Conservation (phyloP, 2,888 invertebrate species). For the Augochlorella aurata region DNA sequence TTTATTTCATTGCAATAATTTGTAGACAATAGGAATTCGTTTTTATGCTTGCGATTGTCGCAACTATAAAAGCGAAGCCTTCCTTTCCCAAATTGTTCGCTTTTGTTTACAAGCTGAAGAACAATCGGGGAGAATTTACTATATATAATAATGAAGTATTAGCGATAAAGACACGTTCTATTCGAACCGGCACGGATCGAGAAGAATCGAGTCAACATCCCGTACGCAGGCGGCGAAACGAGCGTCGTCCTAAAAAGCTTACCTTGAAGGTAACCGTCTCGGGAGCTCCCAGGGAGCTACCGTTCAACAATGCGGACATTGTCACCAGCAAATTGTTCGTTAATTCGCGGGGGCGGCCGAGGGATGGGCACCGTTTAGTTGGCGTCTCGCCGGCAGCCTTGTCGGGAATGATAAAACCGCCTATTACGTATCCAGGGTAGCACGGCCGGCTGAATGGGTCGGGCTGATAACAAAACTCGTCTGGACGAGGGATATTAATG, state of each 20-base stretch:
- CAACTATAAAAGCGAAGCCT: no score
- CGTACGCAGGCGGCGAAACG: background rate
- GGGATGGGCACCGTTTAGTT: slow-evolving; percentile 13
- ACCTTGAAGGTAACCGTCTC: background rate
- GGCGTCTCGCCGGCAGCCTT: background rate
- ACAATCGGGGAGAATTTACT: no score
- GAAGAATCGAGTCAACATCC: background rate
- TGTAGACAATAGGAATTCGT: no score
- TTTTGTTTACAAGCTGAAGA: no score
- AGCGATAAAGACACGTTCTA: no score
- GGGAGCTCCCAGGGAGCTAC: no score
- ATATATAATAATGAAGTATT: no score
- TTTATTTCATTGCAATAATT: no score
- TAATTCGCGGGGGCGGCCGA: slow-evolving; percentile 20
- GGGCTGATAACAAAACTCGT: slow-evolving; percentile 73
- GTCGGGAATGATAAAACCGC: slow-evolving; percentile 18
- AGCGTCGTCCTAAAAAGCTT: background rate
- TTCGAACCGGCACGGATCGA: no score
- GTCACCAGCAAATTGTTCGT: slow-evolving; percentile 26
- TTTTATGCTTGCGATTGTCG: no score
- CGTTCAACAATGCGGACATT: background rate
- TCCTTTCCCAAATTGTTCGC: no score
- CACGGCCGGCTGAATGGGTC: slow-evolving; percentile 49
- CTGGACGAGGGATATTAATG: slow-evolving; percentile 74
- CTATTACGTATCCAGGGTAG: slow-evolving; percentile 23